phyloP scores from a whole-genome alignment of 2,113 vertebrate species.

The Terrapene triunguis region DNA sequence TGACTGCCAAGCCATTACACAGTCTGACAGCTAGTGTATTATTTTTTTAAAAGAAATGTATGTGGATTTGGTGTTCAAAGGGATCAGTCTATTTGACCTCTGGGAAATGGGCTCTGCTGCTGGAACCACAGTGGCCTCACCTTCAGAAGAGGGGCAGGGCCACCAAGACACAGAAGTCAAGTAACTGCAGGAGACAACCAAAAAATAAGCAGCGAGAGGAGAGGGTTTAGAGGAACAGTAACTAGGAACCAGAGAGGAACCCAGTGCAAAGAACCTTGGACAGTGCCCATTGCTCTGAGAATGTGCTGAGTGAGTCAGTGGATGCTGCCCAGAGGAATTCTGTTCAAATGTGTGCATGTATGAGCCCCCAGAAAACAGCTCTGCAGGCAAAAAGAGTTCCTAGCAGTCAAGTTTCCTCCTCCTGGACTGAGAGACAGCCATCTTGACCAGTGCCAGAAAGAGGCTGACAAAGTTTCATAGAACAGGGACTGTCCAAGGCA shows the following conservation, averaged over 20 bases:
- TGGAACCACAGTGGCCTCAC: not conserved
- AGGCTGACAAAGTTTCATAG: not conserved
- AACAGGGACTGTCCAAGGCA: rapidly evolving
- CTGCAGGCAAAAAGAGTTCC: not conserved
- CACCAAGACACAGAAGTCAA: not conserved
- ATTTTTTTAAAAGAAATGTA: not conserved
- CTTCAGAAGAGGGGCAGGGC: not conserved
- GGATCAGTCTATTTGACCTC: not conserved
- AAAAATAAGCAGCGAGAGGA: not conserved
- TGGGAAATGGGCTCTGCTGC: not conserved
- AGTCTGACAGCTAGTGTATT: not conserved
- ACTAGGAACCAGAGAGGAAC: not conserved
- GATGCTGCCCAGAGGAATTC: not conserved
- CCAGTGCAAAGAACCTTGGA: rapidly evolving
- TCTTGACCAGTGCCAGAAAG: not conserved
- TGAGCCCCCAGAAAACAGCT: rapidly evolving
- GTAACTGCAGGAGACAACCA: not conserved
- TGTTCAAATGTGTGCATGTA: not conserved
- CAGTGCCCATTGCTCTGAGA: not conserved
- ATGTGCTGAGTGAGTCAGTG: not conserved
- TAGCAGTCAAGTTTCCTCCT: not conserved
- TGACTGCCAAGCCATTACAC: not conserved
- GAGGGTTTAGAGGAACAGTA: not conserved
- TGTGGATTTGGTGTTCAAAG: not conserved
- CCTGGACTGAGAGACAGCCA: rapidly evolving